phyloP scores from a whole-genome alignment of 2,797 vertebrate genomes.

The Rhyacichthys aspro region DNA sequence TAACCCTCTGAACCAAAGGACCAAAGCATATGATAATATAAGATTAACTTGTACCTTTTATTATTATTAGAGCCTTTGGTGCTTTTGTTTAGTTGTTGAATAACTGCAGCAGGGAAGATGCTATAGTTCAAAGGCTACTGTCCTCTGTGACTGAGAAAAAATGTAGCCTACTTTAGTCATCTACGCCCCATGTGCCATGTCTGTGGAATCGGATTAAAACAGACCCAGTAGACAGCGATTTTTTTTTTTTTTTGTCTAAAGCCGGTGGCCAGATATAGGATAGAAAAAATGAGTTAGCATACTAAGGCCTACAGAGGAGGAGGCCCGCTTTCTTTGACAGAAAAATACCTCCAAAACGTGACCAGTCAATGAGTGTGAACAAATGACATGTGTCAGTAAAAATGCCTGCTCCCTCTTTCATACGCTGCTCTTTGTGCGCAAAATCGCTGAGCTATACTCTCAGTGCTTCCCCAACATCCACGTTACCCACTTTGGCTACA shows the following conservation, averaged over 20 bases:
- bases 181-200: conserved; percentile 29
- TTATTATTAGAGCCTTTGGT: too few relatives aligned
- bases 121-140: conserved; percentile 7
- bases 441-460: conserved; percentile 75
- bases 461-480: conserved; percentile 54
- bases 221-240: conserved; percentile 42
- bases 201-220: conserved; percentile 54
- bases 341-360: conserved; percentile 46
- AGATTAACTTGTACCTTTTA: neutral
- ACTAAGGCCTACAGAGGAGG: conserved; percentile 66
- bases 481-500: conserved; percentile 43
- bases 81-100: neutral
- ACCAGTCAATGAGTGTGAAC: conserved; percentile 58
- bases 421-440: conserved; percentile 75
- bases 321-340: conserved; percentile 54
- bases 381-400: conserved; percentile 71
- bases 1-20: neutral
- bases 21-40: too few relatives aligned
- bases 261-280: conserved; percentile 39
- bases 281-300: conserved; percentile 43
- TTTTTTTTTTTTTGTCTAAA: conserved; percentile 40
- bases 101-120: neutral
- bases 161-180: conserved; percentile 4
- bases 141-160: conserved; percentile 19
- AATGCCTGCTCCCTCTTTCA: conserved; percentile 56